Evolutionary conservation across 2,888 invertebrate genomes (phyloP).

Genomic region (Griposia aprilina): DNA sequence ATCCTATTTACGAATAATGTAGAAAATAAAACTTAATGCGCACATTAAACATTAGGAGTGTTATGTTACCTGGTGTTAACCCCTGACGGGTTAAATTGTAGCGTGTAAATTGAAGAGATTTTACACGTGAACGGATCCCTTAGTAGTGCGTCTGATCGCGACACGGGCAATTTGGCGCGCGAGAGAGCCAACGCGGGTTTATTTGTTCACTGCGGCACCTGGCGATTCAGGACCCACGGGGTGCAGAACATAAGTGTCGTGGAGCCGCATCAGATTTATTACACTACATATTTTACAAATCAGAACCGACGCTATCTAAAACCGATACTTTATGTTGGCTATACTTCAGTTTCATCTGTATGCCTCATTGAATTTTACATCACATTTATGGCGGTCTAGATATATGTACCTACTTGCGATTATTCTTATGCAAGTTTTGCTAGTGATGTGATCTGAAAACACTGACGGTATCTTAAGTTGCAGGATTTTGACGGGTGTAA

Average conservation of each 20-base stretch:
- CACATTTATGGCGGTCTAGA: constrained; percentile 2
- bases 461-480: neutral
- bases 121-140: constrained; percentile 85
- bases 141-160: constrained; percentile 86
- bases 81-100: constrained; percentile 77
- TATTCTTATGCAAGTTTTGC: neutral
- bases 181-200: constrained; percentile 82
- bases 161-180: constrained; percentile 88
- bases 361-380: constrained; percentile 1
- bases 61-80: constrained; percentile 75
- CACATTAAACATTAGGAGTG: constrained; percentile 73
- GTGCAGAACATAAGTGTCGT: constrained; percentile 69
- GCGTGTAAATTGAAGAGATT: constrained; percentile 86
- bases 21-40: constrained; percentile 73
- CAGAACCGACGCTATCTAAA: constrained; percentile 14
- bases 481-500: neutral
- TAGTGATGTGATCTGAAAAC: neutral
- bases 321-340: constrained; percentile 25
- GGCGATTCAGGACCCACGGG: constrained; percentile 80
- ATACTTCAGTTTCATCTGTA: constrained; percentile 14
- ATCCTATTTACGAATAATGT: constrained; percentile 75
- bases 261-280: constrained; percentile 67
- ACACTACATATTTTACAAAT: constrained; percentile 31
- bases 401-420: neutral
- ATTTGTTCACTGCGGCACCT: constrained; percentile 85